These are phyloP conservation scores for Malthinus seriepunctatus DNA, from an alignment of 2,888 invertebrate genomes.

Conservation along the genomic window DNA sequence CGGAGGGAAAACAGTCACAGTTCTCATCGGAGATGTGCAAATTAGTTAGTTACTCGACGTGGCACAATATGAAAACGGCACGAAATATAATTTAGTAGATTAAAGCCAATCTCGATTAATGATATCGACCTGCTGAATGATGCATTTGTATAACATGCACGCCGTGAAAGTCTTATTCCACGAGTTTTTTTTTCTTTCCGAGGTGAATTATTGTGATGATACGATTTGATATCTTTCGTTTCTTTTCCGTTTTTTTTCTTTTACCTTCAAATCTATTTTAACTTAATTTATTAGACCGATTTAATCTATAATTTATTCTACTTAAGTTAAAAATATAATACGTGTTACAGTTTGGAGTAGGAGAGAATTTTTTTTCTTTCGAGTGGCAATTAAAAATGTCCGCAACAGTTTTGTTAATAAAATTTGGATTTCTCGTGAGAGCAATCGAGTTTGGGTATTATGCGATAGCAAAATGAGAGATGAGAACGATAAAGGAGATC, in stretches of 20 bases:
- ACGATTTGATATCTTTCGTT: constrained; percentile 4
- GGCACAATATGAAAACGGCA: constrained; percentile 41
- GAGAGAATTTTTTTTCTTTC: constrained; percentile 36
- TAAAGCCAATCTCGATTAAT: constrained; percentile 41
- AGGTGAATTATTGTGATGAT: constrained; percentile 7
- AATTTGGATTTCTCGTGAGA: constrained; percentile 37
- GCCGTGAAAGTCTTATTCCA: constrained; percentile 12
- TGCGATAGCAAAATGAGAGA: constrained; percentile 45
- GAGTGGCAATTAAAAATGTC: constrained; percentile 41
- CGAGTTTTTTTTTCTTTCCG: too few relatives aligned
- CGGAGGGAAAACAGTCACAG: constrained; percentile 46
- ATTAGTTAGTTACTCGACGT: constrained; percentile 48
- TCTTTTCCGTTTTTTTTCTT: neutral
- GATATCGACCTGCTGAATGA: constrained; percentile 39
- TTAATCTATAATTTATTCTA: too few relatives aligned
- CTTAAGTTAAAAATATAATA: too few relatives aligned
- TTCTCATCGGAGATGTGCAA: constrained; percentile 51
- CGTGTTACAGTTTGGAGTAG: too few relatives aligned
- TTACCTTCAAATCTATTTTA: neutral
- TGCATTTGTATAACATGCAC: constrained; percentile 30
- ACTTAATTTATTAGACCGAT: constrained; percentile 1
- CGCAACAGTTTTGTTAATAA: constrained; percentile 40
- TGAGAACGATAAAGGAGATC: constrained; percentile 44
- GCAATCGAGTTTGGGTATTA: constrained; percentile 35
- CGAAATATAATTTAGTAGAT: constrained; percentile 48